Percentiles rank a stretch among this genome's conserved stretches.
phyloP scores from a whole-genome alignment of 2,888 invertebrate genomes.

The Lymantria monacha region DNA sequence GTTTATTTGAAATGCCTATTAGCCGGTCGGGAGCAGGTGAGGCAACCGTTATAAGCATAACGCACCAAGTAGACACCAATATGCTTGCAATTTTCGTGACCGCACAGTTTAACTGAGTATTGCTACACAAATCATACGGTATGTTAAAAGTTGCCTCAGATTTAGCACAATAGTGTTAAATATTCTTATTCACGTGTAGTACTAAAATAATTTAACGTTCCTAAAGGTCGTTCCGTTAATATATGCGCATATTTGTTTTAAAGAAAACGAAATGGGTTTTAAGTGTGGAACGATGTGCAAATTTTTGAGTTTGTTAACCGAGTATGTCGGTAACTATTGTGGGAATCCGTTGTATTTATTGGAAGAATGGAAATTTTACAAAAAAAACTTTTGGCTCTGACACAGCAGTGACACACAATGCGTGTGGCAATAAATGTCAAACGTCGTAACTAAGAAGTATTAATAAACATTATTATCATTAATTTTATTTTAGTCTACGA shows the following conservation, averaged over 20 bases:
- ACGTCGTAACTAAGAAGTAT: too few species aligned
- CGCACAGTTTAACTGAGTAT: slow-evolving; percentile 47
- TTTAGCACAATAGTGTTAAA: slow-evolving; percentile 11
- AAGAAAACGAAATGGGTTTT: slow-evolving; percentile 1
- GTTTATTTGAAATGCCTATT: too few species aligned
- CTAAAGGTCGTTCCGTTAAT: slow-evolving; percentile 4
- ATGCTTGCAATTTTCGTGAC: slow-evolving; percentile 53
- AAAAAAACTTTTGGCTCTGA: background rate
- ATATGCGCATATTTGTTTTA: slow-evolving; percentile 5
- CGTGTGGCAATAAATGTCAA: too few species aligned
- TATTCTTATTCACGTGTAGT: slow-evolving; percentile 2
- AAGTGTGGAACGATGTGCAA: background rate
- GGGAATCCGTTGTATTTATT: background rate
- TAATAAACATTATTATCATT: too few species aligned
- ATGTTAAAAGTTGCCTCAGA: slow-evolving; percentile 23
- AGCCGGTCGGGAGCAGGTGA: slow-evolving; percentile 16
- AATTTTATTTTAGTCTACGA: too few species aligned
- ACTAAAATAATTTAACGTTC: slow-evolving; percentile 1
- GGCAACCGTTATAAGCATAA: slow-evolving; percentile 41
- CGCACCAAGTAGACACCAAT: slow-evolving; percentile 48
- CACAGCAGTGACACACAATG: too few species aligned
- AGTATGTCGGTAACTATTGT: background rate
- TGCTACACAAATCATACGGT: slow-evolving; percentile 42
- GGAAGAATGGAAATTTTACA: background rate
- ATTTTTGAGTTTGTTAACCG: background rate